Base-by-base conservation (phyloP, 2,113 vertebrate species). In the Eulacestoma nigropectus region DNA sequence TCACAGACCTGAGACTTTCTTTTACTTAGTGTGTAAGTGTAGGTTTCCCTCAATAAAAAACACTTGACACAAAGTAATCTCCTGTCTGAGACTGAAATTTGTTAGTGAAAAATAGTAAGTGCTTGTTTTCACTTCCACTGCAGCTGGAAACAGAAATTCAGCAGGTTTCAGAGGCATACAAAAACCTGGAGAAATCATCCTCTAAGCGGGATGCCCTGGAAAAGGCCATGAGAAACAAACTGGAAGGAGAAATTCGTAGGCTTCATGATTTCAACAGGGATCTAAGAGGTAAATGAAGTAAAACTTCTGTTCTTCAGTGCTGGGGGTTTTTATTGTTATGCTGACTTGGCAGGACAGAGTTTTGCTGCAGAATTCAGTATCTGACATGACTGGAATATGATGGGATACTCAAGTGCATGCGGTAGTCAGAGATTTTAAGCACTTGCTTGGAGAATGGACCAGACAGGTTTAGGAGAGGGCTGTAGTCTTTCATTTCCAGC, bases 201-300 rank as follows among this genome's bases (percentile, higher is more conserved):
- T 99, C 99, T 22, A 99, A 99, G 97, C 97, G 99, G 90, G 99
- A 99, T 84, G 95, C 98, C 44, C 97, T 99, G 97, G 99, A 99
- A 97, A 99, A 99, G 95, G 99, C 99, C 74, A 99, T 99, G 99
- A 99, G 99, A 94, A 99, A 99, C 97, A 99, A 99, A 94, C 97
- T 99, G 82, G 99, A 99, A 97, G 98, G 99, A 67, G 99, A 99
- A 97, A 99, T 99, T 92, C 98, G 99, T 13, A 98, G 99, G 68
- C 98, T 99, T 92, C 99, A 99, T 30, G 99, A 99, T 97, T 99
- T 99, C 98, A 99, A 99, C 98, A 98, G 99, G 50, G 99, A 99
- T 95, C 98, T 99, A 33, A 97, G 99, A 99, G 99, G 99, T 99
- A 96, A 98, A 86, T 53, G n/a, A 72, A 93, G 25, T 75, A 84